phyloP scores from a whole-genome alignment of 2,888 invertebrate genomes.

The Brenthis hecate region DNA sequence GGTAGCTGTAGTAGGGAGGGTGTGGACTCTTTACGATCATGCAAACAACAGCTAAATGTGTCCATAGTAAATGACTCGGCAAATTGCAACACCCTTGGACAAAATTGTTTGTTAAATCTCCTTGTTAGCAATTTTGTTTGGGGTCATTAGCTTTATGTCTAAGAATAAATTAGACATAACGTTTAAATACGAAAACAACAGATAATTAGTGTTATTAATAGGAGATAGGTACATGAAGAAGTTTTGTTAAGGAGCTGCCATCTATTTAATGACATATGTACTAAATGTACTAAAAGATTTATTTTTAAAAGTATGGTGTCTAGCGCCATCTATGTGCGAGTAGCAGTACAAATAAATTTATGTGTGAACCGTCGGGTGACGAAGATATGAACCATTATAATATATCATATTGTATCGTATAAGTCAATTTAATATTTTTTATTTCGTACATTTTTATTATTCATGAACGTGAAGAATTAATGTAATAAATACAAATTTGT shows the following conservation, averaged over 20 bases:
- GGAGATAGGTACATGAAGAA: background rate
- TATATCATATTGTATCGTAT: background rate
- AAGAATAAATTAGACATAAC: conserved; percentile 23
- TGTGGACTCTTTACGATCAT: conserved; percentile 72
- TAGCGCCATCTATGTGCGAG: conserved; percentile 44
- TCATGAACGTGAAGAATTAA: too few species aligned
- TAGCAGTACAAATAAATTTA: conserved; percentile 44
- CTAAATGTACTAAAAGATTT: background rate
- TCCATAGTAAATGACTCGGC: conserved; percentile 66
- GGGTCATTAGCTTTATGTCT: conserved; percentile 50
- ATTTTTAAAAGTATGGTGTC: background rate
- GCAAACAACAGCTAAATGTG: conserved; percentile 73
- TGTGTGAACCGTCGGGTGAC: background rate
- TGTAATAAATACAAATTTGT: too few species aligned
- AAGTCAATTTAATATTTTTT: too few species aligned
- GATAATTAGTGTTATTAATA: conserved; percentile 4
- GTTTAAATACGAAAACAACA: conserved; percentile 1
- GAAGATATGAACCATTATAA: background rate
- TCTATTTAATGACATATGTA: conserved; percentile 41
- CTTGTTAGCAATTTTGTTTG: conserved; percentile 57
- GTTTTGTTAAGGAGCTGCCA: conserved; percentile 41
- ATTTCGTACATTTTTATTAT: too few species aligned
- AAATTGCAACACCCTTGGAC: conserved; percentile 70
- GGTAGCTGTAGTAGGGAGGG: conserved; percentile 59
- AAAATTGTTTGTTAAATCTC: conserved; percentile 63